phyloP scores from a whole-genome alignment of 2,113 vertebrate species.

The Rhipidura dahli region DNA sequence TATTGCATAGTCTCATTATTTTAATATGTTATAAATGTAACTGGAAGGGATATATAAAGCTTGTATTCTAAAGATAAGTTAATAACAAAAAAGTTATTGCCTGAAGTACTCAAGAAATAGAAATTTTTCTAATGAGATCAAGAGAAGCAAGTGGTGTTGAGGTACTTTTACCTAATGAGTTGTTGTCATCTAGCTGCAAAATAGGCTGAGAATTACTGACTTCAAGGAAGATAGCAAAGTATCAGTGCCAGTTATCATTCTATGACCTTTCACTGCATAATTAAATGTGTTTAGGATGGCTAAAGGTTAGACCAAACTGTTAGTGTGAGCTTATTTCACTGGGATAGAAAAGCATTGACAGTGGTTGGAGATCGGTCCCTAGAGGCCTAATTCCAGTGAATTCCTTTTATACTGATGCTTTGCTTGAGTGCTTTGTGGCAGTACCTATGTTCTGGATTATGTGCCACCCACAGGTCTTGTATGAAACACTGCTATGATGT shows the following conservation, averaged over 20 bases:
- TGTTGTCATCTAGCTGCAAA: not conserved
- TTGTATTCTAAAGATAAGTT: not conserved
- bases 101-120: not conserved
- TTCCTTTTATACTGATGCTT: accelerated
- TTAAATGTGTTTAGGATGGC: not conserved
- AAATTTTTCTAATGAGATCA: not conserved
- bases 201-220: not conserved
- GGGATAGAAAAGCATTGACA: not conserved
- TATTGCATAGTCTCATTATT: not conserved
- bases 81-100: not conserved
- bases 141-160: not conserved
- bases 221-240: not conserved
- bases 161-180: not conserved
- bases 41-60: not conserved
- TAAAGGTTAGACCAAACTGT: not conserved
- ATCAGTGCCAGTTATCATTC: not conserved
- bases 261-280: not conserved
- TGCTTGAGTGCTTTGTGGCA: not conserved
- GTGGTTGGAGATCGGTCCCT: not conserved
- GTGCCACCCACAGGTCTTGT: not conserved
- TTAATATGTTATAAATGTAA: not conserved
- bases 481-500: not conserved
- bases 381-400: not conserved
- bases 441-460: not conserved
- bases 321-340: not conserved